Base-by-base conservation (phyloP, 2,888 invertebrate genomes). In the Gasteruption jaculator region DNA sequence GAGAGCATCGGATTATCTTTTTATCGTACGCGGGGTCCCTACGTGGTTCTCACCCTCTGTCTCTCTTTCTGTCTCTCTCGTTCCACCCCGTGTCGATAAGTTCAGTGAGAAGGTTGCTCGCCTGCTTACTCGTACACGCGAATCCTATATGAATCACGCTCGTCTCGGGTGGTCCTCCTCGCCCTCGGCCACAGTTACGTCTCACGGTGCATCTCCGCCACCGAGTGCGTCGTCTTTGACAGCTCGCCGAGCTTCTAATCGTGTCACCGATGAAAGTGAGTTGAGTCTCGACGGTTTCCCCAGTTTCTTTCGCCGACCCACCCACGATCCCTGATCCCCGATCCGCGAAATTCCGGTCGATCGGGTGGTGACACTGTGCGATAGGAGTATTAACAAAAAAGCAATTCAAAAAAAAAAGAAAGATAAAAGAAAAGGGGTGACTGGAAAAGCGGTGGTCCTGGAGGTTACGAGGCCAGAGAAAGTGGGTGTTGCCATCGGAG, bases 401-500 rank as follows among this genome's bases (percentile, higher is more conserved):
- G n/a, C n/a, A n/a, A n/a, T n/a, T n/a, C n/a, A n/a, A 41, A 53
- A 37, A 44, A 42, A 46, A 39, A 8, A 38, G 34, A 20, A 26
- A 33, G 31, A 14, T 19, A 34, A 32, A 20, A 18, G 34, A 38
- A 24, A 31, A 18, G 32, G 40, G 45, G 46, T 48, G 49, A 44
- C 48, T 46, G 49, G 46, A 48, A 42, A 48, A 53, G 51, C 44
- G 50, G 54, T 50, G 49, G 47, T 43, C 49, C 44, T 56, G 49
- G 54, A 49, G 57, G 50, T 57, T 55, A 58, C 55, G 57, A 52
- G 53, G 60, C 50, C 54, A 53, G 49, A 56, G 56, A 56, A 54
- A 56, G 56, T 55, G 58, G 58, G 54, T 56, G 60, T 54, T 57
- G 54, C 56, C 57, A 52, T n/a, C n/a, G 52, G 50, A 46, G 46